A percentile compares a stretch with the other conserved stretches of the same genome.
These are phyloP conservation scores for Rhamnusium bicolor DNA, from an alignment of 2,888 invertebrate species.

Conservation along the genomic window DNA sequence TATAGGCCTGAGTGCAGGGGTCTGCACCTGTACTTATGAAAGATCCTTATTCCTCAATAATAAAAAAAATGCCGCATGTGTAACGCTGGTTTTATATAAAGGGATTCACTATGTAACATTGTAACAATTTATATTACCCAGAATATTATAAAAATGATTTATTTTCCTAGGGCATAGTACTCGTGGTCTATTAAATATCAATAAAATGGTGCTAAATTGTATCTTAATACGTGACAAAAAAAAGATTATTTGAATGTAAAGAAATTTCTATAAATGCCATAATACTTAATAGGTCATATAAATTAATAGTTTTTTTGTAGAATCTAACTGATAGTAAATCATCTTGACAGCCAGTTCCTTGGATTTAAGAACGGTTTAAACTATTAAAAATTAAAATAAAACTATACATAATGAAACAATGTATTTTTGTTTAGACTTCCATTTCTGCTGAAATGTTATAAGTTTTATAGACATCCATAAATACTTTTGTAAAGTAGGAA, in stretches of 20 bases:
- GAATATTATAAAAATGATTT: conserved; percentile 13
- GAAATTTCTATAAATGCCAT: not conserved
- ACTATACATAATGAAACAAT: not conserved
- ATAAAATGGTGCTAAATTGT: conserved; percentile 9
- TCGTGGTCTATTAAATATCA: conserved; percentile 2
- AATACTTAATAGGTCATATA: not conserved
- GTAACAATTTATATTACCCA: not conserved
- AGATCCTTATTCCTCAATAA: too few relatives aligned
- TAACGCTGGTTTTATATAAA: too few relatives aligned
- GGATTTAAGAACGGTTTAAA: not conserved
- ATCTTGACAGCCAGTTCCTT: not conserved
- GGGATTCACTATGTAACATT: not conserved
- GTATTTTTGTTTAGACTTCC: not conserved
- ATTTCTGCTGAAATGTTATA: not conserved
- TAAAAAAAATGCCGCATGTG: too few relatives aligned
- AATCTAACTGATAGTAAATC: not conserved
- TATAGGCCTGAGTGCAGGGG: too few relatives aligned
- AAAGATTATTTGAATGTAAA: not conserved
- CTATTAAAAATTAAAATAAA: not conserved
- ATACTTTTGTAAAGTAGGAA: not conserved
- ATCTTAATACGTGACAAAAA: not conserved
- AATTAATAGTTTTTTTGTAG: not conserved
- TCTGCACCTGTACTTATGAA: too few relatives aligned
- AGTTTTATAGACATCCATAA: not conserved
- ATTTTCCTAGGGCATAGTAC: not conserved